Percentiles rank a stretch among this genome's conserved stretches.
Evolutionary conservation across 2,113 vertebrate genomes (phyloP).

Genomic region (Spermophilus dauricus): DNA sequence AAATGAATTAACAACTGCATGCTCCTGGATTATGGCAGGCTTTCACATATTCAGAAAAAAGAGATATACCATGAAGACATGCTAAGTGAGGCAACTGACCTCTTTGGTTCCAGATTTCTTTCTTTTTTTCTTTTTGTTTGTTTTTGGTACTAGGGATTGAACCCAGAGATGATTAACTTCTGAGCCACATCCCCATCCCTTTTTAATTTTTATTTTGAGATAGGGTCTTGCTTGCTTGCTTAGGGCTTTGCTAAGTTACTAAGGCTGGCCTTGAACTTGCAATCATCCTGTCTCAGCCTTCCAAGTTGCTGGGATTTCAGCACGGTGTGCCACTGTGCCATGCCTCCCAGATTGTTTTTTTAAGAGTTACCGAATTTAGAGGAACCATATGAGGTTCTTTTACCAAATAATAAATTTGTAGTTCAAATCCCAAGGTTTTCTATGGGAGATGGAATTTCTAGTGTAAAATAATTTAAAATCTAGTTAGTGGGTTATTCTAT

Average conservation of each 20-base stretch:
- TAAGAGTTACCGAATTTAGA: conserved; percentile 41
- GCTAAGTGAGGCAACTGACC: neutral
- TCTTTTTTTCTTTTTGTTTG: too few relatives aligned
- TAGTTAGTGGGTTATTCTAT: neutral
- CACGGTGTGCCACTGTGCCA: too few relatives aligned
- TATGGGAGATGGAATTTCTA: neutral
- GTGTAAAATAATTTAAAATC: neutral
- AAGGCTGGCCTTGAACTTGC: too few relatives aligned
- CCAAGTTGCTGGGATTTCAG: too few relatives aligned
- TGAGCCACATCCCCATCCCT: too few relatives aligned
- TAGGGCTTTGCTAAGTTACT: too few relatives aligned
- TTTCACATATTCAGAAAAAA: neutral
- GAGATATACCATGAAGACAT: neutral
- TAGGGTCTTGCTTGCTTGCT: too few relatives aligned
- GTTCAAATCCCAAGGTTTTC: neutral
- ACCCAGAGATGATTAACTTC: too few relatives aligned
- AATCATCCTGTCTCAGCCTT: too few relatives aligned
- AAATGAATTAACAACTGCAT: neutral
- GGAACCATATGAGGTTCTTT: neutral
- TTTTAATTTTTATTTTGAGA: too few relatives aligned
- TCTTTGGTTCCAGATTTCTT: neutral
- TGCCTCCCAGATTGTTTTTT: neutral
- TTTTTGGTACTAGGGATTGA: too few relatives aligned
- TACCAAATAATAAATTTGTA: neutral
- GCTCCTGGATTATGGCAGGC: neutral